Evolutionary conservation across 2,113 vertebrate species (phyloP), one percentile per base, ranked within the genome.

Genomic region (Aplodontia rufa): DNA sequence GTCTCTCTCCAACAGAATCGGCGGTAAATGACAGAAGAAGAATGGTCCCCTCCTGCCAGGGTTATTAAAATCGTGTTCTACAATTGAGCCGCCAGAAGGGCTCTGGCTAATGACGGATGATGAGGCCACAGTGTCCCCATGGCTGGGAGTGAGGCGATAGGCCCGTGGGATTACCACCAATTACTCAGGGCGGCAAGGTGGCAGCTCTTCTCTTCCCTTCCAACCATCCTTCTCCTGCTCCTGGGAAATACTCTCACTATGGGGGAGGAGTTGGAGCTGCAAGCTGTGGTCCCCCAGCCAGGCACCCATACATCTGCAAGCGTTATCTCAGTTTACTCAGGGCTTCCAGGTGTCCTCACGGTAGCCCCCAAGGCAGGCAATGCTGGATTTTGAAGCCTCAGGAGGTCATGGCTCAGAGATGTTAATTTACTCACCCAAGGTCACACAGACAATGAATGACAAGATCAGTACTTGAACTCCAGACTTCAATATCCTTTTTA

Each of bases 51-150:
- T 98, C 98, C 98, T 98, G 98, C 98, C 97, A 98, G 98, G 98
- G 98, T 98, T 98, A 98, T 98, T 98, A 98, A 98, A 98, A 98
- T 98, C 98, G 96, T 98, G 98, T 98, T 98, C 97, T 98, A 98
- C 98, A 98, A 98, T 98, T 98, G 97, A 98, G 97, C 98, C 96
- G 94, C 98, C 97, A 98, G 97, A 97, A 98, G 97, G 98, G 97
- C 97, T 95, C 94, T 79, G 68, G 97, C 98, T 98, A 98, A 98
- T 98, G 98, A 98, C 97, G 85, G 98, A 98, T 98, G 98, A 98
- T 98, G 98, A 98, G 97, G 97, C 98, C 97, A 80, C 97, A 95
- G 98, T 92, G 97, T 98, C 97, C 91, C 97, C 87, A 69, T 97
- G 95, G 98, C 97, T 97, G 97, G 98, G 97, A 97, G 96, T 60